phyloP scores from a whole-genome alignment of 2,888 invertebrate species.

The Drosophila prolongata region DNA sequence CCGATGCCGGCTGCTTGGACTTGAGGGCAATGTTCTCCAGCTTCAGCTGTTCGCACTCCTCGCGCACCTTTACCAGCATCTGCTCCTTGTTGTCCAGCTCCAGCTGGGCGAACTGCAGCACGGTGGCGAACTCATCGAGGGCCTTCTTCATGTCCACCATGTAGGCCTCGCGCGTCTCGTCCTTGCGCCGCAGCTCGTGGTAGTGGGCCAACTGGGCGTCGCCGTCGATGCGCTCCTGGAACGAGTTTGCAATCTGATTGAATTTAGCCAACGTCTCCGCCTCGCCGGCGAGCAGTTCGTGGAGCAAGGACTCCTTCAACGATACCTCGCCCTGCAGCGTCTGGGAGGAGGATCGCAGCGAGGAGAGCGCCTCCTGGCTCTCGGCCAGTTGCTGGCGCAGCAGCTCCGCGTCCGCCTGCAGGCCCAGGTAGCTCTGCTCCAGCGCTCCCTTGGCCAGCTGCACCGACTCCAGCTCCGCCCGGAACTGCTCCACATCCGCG shows the following conservation, averaged over 20 bases:
- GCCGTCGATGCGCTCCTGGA: conserved; percentile 84
- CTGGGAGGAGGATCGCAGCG: conserved; percentile 80
- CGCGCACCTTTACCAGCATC: conserved; percentile 77
- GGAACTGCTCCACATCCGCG: conserved; percentile 84
- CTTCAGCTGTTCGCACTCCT: conserved; percentile 83
- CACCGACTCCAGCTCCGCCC: conserved; percentile 82
- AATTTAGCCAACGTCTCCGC: conserved; percentile 84
- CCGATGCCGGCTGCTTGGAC: conserved; percentile 76
- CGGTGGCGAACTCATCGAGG: conserved; percentile 83
- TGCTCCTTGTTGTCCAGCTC: conserved; percentile 84
- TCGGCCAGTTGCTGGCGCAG: conserved; percentile 76
- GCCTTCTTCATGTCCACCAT: conserved; percentile 84
- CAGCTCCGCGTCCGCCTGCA: conserved; percentile 78
- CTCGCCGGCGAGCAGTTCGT: conserved; percentile 83
- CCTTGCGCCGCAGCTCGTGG: conserved; percentile 83
- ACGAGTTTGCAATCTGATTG: conserved; percentile 84
- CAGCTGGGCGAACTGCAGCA: conserved; percentile 83
- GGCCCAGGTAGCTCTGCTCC: conserved; percentile 76
- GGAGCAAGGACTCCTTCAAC: conserved; percentile 83
- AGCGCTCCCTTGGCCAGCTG: conserved; percentile 81
- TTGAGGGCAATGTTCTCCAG: conserved; percentile 83
- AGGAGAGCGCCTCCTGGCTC: conserved; percentile 74
- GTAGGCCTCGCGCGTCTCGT: conserved; percentile 83
- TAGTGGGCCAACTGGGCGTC: conserved; percentile 84
- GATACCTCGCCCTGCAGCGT: conserved; percentile 83